Evolutionary conservation across 2,888 invertebrate species (phyloP).

Genomic region (Ormyrus rosae): DNA sequence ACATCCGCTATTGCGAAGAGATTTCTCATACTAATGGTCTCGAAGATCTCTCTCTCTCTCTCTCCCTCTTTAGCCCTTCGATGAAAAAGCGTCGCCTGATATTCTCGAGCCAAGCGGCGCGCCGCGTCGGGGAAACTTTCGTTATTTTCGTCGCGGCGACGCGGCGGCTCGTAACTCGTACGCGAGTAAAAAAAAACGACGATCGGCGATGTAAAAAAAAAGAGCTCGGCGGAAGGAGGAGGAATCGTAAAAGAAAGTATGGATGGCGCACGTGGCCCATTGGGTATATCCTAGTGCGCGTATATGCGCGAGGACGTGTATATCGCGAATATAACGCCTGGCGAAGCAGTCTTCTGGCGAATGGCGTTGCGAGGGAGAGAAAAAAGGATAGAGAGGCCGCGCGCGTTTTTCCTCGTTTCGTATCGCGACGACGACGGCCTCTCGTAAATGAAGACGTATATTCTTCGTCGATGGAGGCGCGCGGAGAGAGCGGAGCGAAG

Average conservation of each 20-base stretch:
- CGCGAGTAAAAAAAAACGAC: background rate
- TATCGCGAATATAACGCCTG: no score
- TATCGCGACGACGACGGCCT: conserved; percentile 6
- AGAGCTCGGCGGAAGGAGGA: no score
- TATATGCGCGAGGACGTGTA: no score
- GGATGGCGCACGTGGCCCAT: no score
- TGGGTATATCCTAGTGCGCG: no score
- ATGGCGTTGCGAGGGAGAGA: background rate
- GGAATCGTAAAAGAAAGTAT: no score
- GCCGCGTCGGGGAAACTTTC: conserved; percentile 10
- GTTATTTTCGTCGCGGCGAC: conserved; percentile 28
- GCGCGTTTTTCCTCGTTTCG: conserved; percentile 1
- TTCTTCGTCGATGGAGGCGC: background rate
- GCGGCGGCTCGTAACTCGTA: background rate
- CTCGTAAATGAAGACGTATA: conserved; percentile 42
- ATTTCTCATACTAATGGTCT: conserved; percentile 18
- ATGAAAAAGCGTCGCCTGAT: background rate
- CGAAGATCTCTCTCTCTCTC: background rate
- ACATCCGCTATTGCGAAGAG: background rate
- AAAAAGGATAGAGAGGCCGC: background rate
- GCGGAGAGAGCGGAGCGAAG: background rate
- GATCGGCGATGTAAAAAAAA: no score
- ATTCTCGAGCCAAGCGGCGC: background rate
- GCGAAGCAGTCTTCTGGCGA: no score
- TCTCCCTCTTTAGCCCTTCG: background rate